Conservation (phyloP, 2,113 vertebrate genomes). For the Raja brachyura region DNA sequence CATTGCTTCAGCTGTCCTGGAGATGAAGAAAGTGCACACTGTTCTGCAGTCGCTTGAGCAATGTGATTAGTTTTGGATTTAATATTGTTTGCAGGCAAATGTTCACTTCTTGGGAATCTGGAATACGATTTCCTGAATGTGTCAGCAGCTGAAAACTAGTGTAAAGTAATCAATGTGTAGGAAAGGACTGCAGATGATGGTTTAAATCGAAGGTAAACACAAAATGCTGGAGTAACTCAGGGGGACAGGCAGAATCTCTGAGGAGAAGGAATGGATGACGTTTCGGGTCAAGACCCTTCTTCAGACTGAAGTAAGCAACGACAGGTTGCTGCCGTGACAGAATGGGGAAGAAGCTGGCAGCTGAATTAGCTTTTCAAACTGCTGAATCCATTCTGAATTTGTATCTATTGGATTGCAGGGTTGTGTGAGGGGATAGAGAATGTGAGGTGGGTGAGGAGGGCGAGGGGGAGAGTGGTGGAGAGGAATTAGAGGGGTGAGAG, state of each 20-base stretch:
- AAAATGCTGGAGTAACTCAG: too few relatives aligned
- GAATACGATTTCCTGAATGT: slow-evolving; percentile 40
- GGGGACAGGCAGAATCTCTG: too few relatives aligned
- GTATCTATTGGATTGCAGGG: background rate
- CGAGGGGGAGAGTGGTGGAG: too few relatives aligned
- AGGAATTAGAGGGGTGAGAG: background rate
- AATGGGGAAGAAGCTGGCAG: background rate
- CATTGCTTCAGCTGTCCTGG: slow-evolving; percentile 54
- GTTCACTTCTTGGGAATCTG: background rate
- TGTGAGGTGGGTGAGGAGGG: too few relatives aligned
- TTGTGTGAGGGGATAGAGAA: too few relatives aligned
- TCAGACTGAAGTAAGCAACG: slow-evolving; percentile 44
- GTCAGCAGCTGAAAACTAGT: slow-evolving; percentile 48
- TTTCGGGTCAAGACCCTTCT: too few relatives aligned
- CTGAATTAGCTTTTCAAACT: background rate
- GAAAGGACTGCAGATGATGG: too few relatives aligned
- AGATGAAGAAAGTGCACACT: slow-evolving; percentile 45
- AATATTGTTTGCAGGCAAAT: slow-evolving; percentile 5
- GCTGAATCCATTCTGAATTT: background rate
- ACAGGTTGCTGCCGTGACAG: slow-evolving; percentile 43
- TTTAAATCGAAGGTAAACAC: too few relatives aligned
- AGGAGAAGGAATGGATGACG: too few relatives aligned
- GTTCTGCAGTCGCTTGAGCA: slow-evolving; percentile 45
- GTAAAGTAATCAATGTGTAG: slow-evolving; percentile 42
- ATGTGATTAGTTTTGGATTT: slow-evolving; percentile 4